Conservation (phyloP, 2,888 invertebrate species). For the Drosophila mercatorum region DNA sequence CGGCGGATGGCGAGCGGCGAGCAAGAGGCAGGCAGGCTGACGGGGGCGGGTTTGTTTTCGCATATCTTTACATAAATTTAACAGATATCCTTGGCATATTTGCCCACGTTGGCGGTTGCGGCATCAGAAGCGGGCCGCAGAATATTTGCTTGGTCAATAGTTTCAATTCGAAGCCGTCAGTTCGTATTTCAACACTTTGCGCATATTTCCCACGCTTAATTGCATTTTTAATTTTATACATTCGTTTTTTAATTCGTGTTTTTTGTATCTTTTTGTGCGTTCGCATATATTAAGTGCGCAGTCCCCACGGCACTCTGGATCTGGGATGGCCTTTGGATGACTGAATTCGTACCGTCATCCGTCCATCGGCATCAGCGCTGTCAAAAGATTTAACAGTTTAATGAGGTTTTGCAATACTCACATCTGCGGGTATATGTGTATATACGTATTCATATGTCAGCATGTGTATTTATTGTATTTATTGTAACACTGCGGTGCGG, state of each 20-base stretch:
- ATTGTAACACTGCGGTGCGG: constrained; percentile 70
- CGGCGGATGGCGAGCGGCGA: too few relatives aligned
- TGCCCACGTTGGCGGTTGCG: constrained; percentile 22
- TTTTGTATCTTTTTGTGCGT: constrained; percentile 2
- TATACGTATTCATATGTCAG: constrained; percentile 49
- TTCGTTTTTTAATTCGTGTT: constrained; percentile 7
- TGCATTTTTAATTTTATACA: constrained; percentile 62
- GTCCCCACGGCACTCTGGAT: constrained; percentile 7
- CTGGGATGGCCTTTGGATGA: constrained; percentile 4
- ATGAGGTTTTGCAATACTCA: constrained; percentile 73
- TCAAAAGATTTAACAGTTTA: constrained; percentile 79
- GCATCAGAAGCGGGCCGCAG: background rate
- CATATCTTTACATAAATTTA: constrained; percentile 74
- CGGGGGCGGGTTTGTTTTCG: constrained; percentile 35
- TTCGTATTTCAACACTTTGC: constrained; percentile 48
- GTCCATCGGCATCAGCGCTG: constrained; percentile 50
- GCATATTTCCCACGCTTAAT: constrained; percentile 66
- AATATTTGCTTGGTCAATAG: constrained; percentile 75
- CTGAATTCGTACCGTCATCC: constrained; percentile 33
- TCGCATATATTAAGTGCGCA: constrained; percentile 47
- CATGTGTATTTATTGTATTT: constrained; percentile 76
- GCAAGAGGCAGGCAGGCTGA: background rate
- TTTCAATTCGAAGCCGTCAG: constrained; percentile 41
- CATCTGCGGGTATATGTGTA: constrained; percentile 49
- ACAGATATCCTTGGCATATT: constrained; percentile 63